These are phyloP conservation scores for Bugula neritina DNA, from an alignment of 2,888 invertebrate genomes.

Conservation along the genomic window DNA sequence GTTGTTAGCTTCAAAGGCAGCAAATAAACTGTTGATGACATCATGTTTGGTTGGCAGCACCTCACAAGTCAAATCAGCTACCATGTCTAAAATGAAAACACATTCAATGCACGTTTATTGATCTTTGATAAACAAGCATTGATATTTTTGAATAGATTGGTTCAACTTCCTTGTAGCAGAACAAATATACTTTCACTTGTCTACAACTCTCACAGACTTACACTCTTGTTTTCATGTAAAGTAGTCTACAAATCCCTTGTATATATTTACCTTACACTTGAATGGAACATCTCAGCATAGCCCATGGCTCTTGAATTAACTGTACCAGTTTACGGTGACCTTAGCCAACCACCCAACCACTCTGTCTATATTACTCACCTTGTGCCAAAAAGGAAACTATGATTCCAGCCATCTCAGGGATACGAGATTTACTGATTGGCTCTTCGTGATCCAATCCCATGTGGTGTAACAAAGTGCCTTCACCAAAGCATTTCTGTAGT, in stretches of 20 bases:
- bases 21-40: neutral
- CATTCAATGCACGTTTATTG: too few relatives aligned
- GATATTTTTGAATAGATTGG: too few relatives aligned
- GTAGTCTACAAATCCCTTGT: too few relatives aligned
- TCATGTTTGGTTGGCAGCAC: neutral
- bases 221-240: too few relatives aligned
- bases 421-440: neutral
- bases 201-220: too few relatives aligned
- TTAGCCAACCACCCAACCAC: neutral
- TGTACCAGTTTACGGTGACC: too few relatives aligned
- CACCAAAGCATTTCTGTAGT: conserved; percentile 9
- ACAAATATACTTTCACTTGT: too few relatives aligned
- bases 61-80: neutral
- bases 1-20: neutral
- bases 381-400: neutral
- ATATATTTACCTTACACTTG: too few relatives aligned
- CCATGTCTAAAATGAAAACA: neutral
- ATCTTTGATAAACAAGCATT: too few relatives aligned
- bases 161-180: too few relatives aligned
- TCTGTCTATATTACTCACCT: neutral
- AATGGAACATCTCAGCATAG: too few relatives aligned
- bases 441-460: conserved; percentile 19
- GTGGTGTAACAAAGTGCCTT: conserved; percentile 2
- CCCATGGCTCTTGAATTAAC: too few relatives aligned
- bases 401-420: conserved; percentile 20